Conservation (phyloP, 2,797 vertebrate species). For the Notamacropus eugenii region DNA sequence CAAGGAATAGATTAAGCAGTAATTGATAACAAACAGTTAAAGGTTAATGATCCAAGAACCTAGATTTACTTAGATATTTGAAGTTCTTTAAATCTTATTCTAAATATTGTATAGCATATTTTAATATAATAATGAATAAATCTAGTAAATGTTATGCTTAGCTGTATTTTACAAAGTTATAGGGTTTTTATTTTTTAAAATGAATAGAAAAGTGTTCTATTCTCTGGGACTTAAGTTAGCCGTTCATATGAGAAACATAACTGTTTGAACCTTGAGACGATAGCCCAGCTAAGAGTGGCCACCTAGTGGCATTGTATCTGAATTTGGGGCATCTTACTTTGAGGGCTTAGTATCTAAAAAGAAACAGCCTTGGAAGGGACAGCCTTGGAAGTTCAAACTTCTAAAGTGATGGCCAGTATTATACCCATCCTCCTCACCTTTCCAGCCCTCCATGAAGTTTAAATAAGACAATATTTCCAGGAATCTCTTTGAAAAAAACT, state of each 20-base stretch:
- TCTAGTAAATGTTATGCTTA: neutral
- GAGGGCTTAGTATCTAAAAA: neutral
- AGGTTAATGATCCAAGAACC: neutral
- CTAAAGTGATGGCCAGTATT: too few relatives aligned
- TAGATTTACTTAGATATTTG: slow-evolving; percentile 11
- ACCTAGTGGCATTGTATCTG: neutral
- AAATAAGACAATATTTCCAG: neutral
- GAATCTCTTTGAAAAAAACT: neutral
- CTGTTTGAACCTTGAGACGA: neutral
- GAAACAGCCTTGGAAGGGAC: neutral
- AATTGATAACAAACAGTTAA: neutral
- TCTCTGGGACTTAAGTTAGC: neutral
- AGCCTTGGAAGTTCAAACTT: neutral
- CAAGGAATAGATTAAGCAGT: slow-evolving; percentile 25
- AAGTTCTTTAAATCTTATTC: slow-evolving; percentile 30
- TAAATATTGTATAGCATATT: neutral
- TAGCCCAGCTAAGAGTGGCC: neutral
- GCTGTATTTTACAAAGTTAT: slow-evolving; percentile 32
- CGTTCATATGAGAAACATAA: slow-evolving; percentile 17
- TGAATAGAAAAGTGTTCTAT: neutral
- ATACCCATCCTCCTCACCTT: accelerated
- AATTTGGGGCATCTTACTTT: slow-evolving; percentile 4
- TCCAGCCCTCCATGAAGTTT: neutral
- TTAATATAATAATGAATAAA: slow-evolving; percentile 19
- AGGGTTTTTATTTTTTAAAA: neutral